phyloP scores from a whole-genome alignment of 2,888 invertebrate genomes.

The Drosophila mimetica region DNA sequence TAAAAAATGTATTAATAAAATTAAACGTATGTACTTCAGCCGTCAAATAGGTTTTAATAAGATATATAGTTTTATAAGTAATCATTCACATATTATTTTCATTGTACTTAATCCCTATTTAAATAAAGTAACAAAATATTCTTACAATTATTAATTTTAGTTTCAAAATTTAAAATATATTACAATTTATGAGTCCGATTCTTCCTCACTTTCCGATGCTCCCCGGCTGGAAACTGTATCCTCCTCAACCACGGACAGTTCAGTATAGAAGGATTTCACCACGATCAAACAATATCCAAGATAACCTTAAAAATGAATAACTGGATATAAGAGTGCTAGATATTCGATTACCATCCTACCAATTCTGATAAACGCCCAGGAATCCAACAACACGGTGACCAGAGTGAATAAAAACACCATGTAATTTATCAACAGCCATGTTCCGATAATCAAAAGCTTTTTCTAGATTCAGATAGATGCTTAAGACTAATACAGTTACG shows the following conservation, averaged over 20 bases:
- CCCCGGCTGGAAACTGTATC: background rate
- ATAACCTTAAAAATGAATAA: background rate
- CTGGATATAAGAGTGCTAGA: no score
- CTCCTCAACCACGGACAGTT: background rate
- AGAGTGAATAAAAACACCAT: constrained; percentile 37
- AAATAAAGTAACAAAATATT: no score
- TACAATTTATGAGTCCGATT: background rate
- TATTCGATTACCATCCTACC: constrained; percentile 5
- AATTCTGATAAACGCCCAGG: constrained; percentile 5
- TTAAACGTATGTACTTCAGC: no score
- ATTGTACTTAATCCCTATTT: no score
- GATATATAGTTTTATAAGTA: background rate
- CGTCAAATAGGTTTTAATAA: background rate
- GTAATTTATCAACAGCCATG: constrained; percentile 44
- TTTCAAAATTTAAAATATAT: background rate
- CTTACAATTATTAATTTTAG: no score
- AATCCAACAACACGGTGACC: constrained; percentile 31
- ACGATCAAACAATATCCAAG: constrained; percentile 35
- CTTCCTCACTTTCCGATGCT: background rate
- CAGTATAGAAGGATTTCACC: constrained; percentile 43
- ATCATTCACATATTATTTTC: no score
- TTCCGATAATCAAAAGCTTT: constrained; percentile 18
- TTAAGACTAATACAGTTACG: no score
- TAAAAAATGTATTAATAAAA: background rate
- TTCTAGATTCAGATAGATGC: background rate